Evolutionary conservation across 2,113 vertebrate genomes (phyloP).

Genomic region (Onychorhynchus coronatus): DNA sequence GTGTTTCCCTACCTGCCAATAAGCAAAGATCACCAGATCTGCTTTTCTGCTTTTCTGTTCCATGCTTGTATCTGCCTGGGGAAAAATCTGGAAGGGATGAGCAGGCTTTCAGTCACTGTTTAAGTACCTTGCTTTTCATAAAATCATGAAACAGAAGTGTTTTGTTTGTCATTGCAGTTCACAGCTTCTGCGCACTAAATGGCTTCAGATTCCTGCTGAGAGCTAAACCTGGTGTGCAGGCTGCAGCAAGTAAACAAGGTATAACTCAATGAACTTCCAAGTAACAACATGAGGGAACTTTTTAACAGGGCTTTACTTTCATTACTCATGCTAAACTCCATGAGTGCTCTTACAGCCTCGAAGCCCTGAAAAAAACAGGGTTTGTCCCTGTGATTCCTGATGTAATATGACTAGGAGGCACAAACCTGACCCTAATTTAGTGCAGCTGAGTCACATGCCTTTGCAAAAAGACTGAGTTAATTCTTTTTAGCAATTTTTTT

Average conservation of each 20-base stretch:
- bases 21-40: neutral
- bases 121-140: conserved; percentile 6
- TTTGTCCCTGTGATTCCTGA: neutral
- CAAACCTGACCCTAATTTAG: neutral
- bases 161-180: conserved; percentile 47
- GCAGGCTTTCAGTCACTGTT: neutral
- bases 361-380: neutral
- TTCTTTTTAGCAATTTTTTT: neutral
- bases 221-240: conserved; percentile 1
- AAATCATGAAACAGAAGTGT: conserved; percentile 33
- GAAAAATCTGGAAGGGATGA: neutral
- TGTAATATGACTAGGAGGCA: neutral
- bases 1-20: neutral
- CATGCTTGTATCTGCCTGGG: neutral
- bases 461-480: neutral
- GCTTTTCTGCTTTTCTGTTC: neutral
- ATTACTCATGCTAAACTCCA: neutral
- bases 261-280: conserved; percentile 29
- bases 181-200: conserved; percentile 47
- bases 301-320: neutral
- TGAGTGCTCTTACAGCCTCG: neutral
- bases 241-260: conserved; percentile 39
- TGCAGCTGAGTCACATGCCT: neutral
- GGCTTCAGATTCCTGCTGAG: conserved; percentile 24
- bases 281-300: neutral